phyloP scores from a whole-genome alignment of 2,888 invertebrate species.

The Volucella bombylans region DNA sequence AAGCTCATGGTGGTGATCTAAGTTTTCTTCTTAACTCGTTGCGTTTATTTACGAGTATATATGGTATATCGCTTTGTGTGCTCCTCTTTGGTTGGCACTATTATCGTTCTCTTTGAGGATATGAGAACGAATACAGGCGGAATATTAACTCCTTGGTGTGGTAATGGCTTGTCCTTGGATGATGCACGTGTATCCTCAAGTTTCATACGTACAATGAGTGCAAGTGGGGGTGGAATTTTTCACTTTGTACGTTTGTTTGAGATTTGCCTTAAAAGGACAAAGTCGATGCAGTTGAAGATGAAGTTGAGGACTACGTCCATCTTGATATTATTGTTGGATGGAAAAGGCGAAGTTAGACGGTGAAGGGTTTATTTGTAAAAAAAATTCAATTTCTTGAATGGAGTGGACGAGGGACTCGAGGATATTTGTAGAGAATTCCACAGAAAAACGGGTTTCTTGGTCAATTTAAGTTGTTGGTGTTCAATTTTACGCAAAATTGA shows the following conservation, averaged over 20 bases:
- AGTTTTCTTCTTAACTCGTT: conserved; percentile 30
- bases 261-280: conserved; percentile 25
- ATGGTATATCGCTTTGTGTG: background rate
- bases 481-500: conserved; percentile 64
- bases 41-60: conserved; percentile 5
- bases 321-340: conserved; percentile 11
- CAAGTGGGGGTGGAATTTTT: background rate
- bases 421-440: conserved; percentile 3
- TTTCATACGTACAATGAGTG: background rate
- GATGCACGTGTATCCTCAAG: background rate
- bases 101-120: conserved; percentile 11
- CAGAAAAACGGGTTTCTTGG: conserved; percentile 45
- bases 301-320: conserved; percentile 6
- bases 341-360: conserved; percentile 34
- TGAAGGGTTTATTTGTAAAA: conserved; percentile 46
- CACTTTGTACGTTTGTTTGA: conserved; percentile 19
- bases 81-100: conserved; percentile 4
- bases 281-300: conserved; percentile 31
- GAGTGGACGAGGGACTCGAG: background rate
- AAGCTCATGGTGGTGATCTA: conserved; percentile 62
- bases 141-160: conserved; percentile 45
- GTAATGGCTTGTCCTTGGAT: conserved; percentile 17
- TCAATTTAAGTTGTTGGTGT: conserved; percentile 59
- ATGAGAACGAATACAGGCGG: conserved; percentile 27
- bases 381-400: conserved; percentile 32